Evolutionary conservation across 92 coral and sea anemone genomes (phyloP).

Genomic region (Nematostella vectensis): DNA sequence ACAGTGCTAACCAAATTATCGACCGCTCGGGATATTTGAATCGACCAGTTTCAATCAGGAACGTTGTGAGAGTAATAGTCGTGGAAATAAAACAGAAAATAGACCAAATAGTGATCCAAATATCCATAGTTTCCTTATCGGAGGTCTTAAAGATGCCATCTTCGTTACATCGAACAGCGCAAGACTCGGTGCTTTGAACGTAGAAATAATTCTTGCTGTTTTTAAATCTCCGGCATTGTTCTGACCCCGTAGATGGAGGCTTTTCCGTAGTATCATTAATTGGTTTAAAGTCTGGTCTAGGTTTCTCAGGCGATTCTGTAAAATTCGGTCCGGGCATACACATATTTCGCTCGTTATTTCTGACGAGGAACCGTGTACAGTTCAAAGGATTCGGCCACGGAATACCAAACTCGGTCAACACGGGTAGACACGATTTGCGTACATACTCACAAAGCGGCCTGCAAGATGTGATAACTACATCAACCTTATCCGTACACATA

Average conservation of each 20-base stretch:
- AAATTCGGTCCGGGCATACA: conserved; percentile 90
- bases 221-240: conserved; percentile 80
- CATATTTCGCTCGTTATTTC: conserved; percentile 59
- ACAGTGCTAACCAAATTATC: conserved; percentile 81
- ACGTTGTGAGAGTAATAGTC: conserved; percentile 55
- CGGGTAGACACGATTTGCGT: conserved; percentile 69
- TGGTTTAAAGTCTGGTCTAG: conserved; percentile 3
- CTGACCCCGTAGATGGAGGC: conserved; percentile 39
- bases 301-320: conserved; percentile 26
- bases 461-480: conserved; percentile 69
- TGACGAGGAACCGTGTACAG: conserved; percentile 66
- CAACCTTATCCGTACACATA: conserved; percentile 72
- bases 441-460: conserved; percentile 95
- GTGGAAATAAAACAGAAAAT: conserved; percentile 78
- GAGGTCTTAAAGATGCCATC: conserved; percentile 77
- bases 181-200: conserved; percentile 69
- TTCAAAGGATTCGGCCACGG: conserved; percentile 77
- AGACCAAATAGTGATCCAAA: conserved; percentile 94
- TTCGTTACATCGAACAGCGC: conserved; percentile 75
- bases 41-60: conserved; percentile 77
- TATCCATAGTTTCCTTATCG: conserved; percentile 65
- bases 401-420: conserved; percentile 68
- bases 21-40: conserved; percentile 91
- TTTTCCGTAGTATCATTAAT: conserved; percentile 21
- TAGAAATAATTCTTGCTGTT: conserved; percentile 81